These are phyloP conservation scores for Melospiza georgiana DNA, from an alignment of 2,113 vertebrate genomes.

Conservation along the genomic window DNA sequence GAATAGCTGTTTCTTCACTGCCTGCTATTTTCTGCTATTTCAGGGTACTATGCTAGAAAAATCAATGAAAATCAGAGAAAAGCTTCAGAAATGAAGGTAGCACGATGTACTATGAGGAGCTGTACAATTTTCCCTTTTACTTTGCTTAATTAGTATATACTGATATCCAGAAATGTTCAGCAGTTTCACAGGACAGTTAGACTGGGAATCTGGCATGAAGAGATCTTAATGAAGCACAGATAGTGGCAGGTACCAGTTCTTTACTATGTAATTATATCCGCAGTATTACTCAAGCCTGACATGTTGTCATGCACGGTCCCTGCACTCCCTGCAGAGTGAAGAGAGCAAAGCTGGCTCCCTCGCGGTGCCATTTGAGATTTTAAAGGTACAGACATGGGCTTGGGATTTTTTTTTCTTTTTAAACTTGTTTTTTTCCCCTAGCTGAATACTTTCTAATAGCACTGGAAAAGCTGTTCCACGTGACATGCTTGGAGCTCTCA, in stretches of 20 bases:
- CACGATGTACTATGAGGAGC: not conserved
- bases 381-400: not conserved
- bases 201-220: not conserved
- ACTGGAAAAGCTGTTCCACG: not conserved
- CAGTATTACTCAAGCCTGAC: not conserved
- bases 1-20: not conserved
- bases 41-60: not conserved
- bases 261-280: not conserved
- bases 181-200: not conserved
- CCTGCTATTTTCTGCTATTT: not conserved
- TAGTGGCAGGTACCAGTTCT: not conserved
- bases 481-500: not conserved
- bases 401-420: not conserved
- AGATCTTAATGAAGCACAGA: not conserved
- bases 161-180: not conserved
- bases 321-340: not conserved
- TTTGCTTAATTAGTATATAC: not conserved
- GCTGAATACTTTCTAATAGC: not conserved
- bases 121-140: not conserved
- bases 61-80: not conserved
- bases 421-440: not conserved
- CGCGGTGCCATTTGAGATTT: not conserved
- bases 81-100: not conserved
- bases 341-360: not conserved
- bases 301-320: not conserved